Evolutionary conservation across 2,113 vertebrate species (phyloP).

Genomic region (Neogobius melanostomus): DNA sequence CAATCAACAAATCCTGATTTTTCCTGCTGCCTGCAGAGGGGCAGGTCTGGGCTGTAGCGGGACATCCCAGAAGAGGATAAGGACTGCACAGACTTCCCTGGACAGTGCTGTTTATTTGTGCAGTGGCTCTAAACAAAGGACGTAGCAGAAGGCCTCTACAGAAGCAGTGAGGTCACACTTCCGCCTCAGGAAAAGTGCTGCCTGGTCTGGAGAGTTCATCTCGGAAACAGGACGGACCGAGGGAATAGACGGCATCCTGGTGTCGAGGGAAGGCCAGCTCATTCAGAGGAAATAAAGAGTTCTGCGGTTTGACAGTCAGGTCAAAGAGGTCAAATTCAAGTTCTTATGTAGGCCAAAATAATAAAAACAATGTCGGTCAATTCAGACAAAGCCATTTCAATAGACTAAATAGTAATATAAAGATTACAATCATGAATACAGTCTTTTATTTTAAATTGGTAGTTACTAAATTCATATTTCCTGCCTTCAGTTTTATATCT

Average conservation of each 20-base stretch:
- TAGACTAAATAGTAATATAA: too few relatives aligned
- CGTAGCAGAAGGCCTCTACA: constrained; percentile 71
- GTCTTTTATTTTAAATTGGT: too few relatives aligned
- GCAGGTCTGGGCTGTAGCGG: neutral
- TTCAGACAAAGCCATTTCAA: too few relatives aligned
- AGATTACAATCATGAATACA: too few relatives aligned
- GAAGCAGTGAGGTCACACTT: constrained; percentile 76
- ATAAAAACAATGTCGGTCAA: too few relatives aligned
- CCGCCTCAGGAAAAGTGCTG: constrained; percentile 78
- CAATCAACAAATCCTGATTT: neutral
- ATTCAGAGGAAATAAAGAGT: neutral
- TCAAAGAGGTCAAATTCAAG: neutral
- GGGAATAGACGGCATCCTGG: constrained; percentile 1
- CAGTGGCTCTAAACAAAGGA: constrained; percentile 77
- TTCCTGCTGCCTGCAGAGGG: neutral
- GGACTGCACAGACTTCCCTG: constrained; percentile 64
- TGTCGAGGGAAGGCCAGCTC: neutral
- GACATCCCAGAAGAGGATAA: neutral
- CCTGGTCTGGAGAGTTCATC: constrained; percentile 53
- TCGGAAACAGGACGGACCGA: constrained; percentile 22
- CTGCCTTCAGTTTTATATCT: too few relatives aligned
- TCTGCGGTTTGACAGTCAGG: neutral
- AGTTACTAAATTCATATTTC: too few relatives aligned
- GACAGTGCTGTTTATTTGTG: constrained; percentile 76
- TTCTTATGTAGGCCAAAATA: neutral